A percentile compares a stretch with the other conserved stretches of the same genome.
Conservation (phyloP, 2,888 invertebrate genomes). For the Mystacides longicornis region DNA sequence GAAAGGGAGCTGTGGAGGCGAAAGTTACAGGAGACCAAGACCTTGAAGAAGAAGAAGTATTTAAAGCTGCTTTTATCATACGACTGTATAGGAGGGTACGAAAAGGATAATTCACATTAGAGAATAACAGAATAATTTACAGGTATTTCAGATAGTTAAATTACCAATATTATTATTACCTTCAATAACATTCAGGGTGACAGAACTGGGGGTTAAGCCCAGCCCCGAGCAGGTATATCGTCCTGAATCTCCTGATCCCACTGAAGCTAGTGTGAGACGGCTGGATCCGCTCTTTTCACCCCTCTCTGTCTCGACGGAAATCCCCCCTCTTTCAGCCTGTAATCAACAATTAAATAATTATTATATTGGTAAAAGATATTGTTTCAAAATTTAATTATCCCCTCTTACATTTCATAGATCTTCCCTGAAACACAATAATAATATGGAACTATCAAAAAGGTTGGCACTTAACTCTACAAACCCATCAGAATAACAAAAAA, state of each 20-base stretch:
- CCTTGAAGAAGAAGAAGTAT: background rate
- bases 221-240: constrained; percentile 52
- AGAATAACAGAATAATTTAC: constrained; percentile 15
- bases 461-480: too few relatives aligned
- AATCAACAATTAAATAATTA: constrained; percentile 15
- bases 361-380: too few relatives aligned
- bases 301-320: constrained; percentile 57
- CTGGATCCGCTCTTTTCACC: constrained; percentile 52
- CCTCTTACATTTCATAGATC: too few relatives aligned
- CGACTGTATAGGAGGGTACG: background rate
- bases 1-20: too few relatives aligned
- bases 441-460: too few relatives aligned
- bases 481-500: too few relatives aligned
- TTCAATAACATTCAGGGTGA: constrained; percentile 46
- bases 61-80: background rate
- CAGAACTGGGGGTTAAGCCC: constrained; percentile 45
- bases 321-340: constrained; percentile 47
- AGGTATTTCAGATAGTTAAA: constrained; percentile 13
- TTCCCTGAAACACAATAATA: too few relatives aligned
- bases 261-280: constrained; percentile 52
- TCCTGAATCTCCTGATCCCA: constrained; percentile 47
- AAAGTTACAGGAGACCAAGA: too few relatives aligned
- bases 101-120: constrained; percentile 11
- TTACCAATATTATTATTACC: constrained; percentile 35
- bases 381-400: background rate